phyloP scores from a whole-genome alignment of 2,113 vertebrate species.

The Oreochromis niloticus region DNA sequence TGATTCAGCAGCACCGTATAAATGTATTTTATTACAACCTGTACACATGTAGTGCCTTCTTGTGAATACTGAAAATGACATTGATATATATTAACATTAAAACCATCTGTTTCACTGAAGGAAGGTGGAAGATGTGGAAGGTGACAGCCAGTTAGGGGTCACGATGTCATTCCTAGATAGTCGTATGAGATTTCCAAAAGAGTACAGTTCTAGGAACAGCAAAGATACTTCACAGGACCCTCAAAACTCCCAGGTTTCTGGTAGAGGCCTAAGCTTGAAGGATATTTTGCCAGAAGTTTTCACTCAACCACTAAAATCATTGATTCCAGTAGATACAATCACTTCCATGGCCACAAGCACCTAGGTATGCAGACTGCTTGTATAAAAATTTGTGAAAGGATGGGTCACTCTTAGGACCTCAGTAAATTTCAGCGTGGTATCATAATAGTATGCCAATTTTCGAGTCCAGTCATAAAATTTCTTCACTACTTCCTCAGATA shows the following conservation, averaged over 20 bases:
- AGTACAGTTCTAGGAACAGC: not conserved
- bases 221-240: fast-evolving
- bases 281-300: fast-evolving
- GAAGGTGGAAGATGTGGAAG: not conserved
- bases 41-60: not conserved
- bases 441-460: fast-evolving
- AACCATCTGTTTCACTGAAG: not conserved
- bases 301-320: not conserved
- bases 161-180: not conserved
- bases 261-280: not conserved
- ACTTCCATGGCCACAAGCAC: fast-evolving
- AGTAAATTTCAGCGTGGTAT: fast-evolving
- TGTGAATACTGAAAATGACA: not conserved
- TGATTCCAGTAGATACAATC: not conserved
- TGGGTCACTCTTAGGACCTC: not conserved
- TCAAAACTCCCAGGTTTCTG: not conserved
- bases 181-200: not conserved
- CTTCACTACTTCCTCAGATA: not conserved
- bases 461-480: not conserved
- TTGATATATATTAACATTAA: fast-evolving
- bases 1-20: not conserved
- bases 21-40: not conserved
- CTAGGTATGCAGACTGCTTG: not conserved
- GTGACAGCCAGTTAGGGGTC: not conserved
- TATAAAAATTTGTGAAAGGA: not conserved